Evolutionary conservation across 2,888 invertebrate genomes (phyloP), one percentile per base, ranked within the genome.

Genomic region (Dasypolia templi): DNA sequence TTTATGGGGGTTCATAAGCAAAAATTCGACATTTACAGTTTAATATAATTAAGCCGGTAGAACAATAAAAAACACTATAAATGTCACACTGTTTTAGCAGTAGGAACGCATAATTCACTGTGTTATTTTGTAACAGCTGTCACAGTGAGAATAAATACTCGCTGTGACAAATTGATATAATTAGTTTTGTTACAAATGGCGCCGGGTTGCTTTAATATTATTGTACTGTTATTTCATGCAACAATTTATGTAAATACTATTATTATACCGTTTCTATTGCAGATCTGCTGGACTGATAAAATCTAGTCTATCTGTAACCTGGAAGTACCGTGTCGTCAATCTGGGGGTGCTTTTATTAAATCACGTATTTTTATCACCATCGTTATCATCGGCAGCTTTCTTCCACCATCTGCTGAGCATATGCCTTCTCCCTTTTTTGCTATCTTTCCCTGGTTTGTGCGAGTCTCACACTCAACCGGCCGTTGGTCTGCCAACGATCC

Each of bases 21-120:
- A 72, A 72, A 75, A 79, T 61, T 79, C 22, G 26, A 72, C 59
- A 39, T 75, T 75, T 59, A 75, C 44, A 53, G 12, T 44, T 39
- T 53, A 72, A 59, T 72, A 76, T 76, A 69, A 69, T 39, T 55
- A 22, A 76, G 58, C 17, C 14, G 2, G n/a, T 64, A 51, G 59
- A 59, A 51, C 51, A 22, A 46, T 72, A 72, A 53, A 75, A 79
- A 53, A n/a, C 22, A 49, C 35, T 35, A 66, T 63, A 77, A 79
- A 82, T 49, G 83, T 78, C 79, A 82, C 83, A 70, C 56, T 66
- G 46, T 79, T 79, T 82, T 58, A 75, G 42, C 32, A 26, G 32
- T 9, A 53, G 9, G n/a, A n/a, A 22, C 19, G 12, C 17, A 65
- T 46, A 51, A 29, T 77, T 42, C 46, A 35, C n/a, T 19, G 19